Evolutionary conservation across 2,113 vertebrate genomes (phyloP), one percentile per base, ranked within the genome.

Genomic region (Takifugu flavidus): DNA sequence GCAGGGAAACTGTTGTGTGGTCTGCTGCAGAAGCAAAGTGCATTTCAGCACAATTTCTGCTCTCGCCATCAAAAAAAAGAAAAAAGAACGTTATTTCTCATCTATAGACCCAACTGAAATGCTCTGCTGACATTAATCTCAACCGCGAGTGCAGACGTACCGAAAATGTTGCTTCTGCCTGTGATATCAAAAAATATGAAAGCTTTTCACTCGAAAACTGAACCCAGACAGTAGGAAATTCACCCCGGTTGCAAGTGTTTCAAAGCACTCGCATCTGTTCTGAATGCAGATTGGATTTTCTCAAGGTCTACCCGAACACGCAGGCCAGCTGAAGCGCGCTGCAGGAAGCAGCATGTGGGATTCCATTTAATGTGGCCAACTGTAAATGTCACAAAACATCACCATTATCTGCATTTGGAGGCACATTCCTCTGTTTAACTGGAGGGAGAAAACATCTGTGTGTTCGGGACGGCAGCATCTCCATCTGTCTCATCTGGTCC

Each of bases 1-100:
- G 14, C 45, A n/a, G 13, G 58, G 67, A 72, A 71, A 62, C 62
- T 47, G 70, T 75, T 53, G 73, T 65, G 79, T 53, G 72, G 76
- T 81, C 70, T 69, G 20, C 56, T 25, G 63, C 58, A 59, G 54
- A 68, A 69, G 75, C 72, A 26, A 75, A 88, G 80, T 88, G 81
- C 72, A 82, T 87, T 45, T 88, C 83, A 85, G 83, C 80, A 82
- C 72, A 82, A 85, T 86, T 84, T 87, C 73, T 86, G 79, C 82
- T 64, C 70, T 79, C 74, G 80, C 80, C 88, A 88, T 90, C 80
- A 87, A 83, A 88, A 87, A 59, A 69, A 79, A 72, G 8, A 34
- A 39, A 39, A 39, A 39, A 39, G 34, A 39, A 31, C 71, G 55
- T 73, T 65, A 77, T 47, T 70, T 15, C 6, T 4, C 20, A 60